A percentile compares a stretch with the other conserved stretches of the same genome.
phyloP scores from a whole-genome alignment of 2,113 vertebrate species.

The Aplodontia rufa region DNA sequence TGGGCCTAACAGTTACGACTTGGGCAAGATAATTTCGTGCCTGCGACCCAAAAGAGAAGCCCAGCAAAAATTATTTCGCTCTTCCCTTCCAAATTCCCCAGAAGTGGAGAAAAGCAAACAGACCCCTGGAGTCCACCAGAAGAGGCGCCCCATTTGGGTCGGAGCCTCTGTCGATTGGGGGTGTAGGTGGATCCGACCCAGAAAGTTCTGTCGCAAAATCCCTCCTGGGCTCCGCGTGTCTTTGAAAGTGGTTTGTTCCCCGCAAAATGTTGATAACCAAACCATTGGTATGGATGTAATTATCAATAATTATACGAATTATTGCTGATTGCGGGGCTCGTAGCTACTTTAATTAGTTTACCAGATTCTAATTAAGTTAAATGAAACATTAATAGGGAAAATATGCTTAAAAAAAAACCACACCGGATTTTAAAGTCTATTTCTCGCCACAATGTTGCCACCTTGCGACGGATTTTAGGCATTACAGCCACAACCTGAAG shows the following conservation, averaged over 20 bases:
- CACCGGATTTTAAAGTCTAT: conserved; percentile 54
- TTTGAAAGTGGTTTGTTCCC: conserved; percentile 54
- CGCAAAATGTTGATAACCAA: conserved; percentile 75
- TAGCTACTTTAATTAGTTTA: conserved; percentile 84
- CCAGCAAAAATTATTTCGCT: background rate
- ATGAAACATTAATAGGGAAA: conserved; percentile 85
- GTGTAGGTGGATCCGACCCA: background rate
- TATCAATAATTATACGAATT: conserved; percentile 84
- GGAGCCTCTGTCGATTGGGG: background rate
- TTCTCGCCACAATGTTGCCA: conserved; percentile 78
- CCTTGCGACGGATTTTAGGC: conserved; percentile 53
- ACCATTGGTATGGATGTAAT: conserved; percentile 80
- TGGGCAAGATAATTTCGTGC: background rate
- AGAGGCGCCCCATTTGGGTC: background rate
- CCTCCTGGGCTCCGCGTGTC: conserved; percentile 40
- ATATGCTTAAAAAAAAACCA: conserved; percentile 71
- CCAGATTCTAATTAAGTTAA: conserved; percentile 85
- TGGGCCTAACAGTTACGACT: background rate
- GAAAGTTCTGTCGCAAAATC: conserved; percentile 15
- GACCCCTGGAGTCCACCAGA: background rate
- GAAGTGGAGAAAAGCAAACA: background rate
- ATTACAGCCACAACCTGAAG: conserved; percentile 1
- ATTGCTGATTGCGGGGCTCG: conserved; percentile 81
- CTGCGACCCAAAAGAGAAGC: background rate
- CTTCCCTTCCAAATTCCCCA: background rate